Evolutionary conservation across 2,888 invertebrate species (phyloP).

Genomic region (Cheilosia grossa): DNA sequence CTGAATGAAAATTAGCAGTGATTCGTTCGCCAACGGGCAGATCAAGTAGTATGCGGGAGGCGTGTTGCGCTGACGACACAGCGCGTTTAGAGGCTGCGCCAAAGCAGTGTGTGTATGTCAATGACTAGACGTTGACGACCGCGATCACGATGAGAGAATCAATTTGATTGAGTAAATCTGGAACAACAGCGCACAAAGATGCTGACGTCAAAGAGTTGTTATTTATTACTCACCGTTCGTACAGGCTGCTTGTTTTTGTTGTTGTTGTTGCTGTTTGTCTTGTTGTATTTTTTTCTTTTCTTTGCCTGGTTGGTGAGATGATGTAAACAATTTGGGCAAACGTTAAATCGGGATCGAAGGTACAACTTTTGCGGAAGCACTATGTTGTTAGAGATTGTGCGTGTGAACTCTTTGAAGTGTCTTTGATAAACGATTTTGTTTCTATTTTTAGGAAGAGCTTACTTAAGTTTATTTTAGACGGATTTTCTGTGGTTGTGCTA

Average conservation of each 20-base stretch:
- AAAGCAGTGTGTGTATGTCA: conserved; percentile 26
- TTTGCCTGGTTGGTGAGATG: not conserved
- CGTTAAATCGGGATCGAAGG: not conserved
- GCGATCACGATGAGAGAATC: conserved; percentile 37
- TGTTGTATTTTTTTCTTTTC: not conserved
- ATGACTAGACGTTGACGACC: conserved; percentile 52
- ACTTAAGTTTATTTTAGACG: not conserved
- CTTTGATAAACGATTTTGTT: conserved; percentile 29
- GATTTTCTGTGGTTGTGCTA: not conserved
- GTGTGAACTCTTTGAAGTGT: not conserved
- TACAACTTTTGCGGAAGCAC: conserved; percentile 18
- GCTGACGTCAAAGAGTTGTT: conserved; percentile 23
- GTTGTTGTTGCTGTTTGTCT: conserved; percentile 2
- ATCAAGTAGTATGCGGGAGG: conserved; percentile 31
- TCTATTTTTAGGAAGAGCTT: not conserved
- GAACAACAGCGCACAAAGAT: conserved; percentile 18
- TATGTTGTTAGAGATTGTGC: conserved; percentile 1
- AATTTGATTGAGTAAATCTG: conserved; percentile 52
- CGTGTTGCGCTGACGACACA: conserved; percentile 53
- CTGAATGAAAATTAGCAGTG: not conserved
- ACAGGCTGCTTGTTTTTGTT: conserved; percentile 21
- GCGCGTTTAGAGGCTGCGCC: not conserved
- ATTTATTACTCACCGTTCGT: conserved; percentile 11
- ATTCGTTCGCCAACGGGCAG: not conserved
- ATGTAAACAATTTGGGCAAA: conserved; percentile 27